Evolutionary conservation across 1,140 invertebrate species (phyloP).

Genomic region (Heterodera schachtii): DNA sequence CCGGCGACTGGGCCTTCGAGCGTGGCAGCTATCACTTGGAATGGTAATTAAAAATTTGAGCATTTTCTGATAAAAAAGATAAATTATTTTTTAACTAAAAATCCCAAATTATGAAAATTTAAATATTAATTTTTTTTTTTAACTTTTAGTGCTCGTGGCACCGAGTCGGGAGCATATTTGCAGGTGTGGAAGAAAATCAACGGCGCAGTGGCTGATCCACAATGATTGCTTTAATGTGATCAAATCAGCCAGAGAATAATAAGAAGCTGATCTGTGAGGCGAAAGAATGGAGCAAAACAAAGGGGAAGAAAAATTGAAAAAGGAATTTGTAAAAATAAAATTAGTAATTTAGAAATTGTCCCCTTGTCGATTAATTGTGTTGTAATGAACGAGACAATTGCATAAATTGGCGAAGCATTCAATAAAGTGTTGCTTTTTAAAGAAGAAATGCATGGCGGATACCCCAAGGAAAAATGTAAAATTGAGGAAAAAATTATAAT

Average conservation of each 20-base stretch:
- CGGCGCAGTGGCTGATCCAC: constrained; percentile 63
- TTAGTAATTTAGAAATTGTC: too few relatives aligned
- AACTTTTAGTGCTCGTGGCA: constrained; percentile 42
- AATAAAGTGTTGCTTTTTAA: too few relatives aligned
- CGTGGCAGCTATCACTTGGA: constrained; percentile 63
- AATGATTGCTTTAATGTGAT: constrained; percentile 65
- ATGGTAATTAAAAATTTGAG: neutral
- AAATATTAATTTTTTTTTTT: neutral
- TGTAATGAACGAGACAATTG: too few relatives aligned
- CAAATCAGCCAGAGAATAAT: constrained; percentile 28
- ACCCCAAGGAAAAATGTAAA: too few relatives aligned
- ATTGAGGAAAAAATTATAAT: too few relatives aligned
- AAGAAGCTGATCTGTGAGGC: neutral
- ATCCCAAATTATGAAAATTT: constrained; percentile 16
- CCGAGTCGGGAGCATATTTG: constrained; percentile 61
- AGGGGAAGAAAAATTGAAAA: neutral
- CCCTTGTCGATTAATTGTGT: too few relatives aligned
- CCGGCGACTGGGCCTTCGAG: constrained; percentile 65
- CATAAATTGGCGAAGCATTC: too few relatives aligned
- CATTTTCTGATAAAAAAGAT: neutral
- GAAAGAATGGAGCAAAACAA: neutral
- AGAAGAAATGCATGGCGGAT: too few relatives aligned
- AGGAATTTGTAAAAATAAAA: too few relatives aligned
- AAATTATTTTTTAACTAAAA: neutral
- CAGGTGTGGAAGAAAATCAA: constrained; percentile 65